These are phyloP conservation scores for Brachypalpus laphriformis DNA, from an alignment of 2,888 invertebrate species.

Conservation along the genomic window DNA sequence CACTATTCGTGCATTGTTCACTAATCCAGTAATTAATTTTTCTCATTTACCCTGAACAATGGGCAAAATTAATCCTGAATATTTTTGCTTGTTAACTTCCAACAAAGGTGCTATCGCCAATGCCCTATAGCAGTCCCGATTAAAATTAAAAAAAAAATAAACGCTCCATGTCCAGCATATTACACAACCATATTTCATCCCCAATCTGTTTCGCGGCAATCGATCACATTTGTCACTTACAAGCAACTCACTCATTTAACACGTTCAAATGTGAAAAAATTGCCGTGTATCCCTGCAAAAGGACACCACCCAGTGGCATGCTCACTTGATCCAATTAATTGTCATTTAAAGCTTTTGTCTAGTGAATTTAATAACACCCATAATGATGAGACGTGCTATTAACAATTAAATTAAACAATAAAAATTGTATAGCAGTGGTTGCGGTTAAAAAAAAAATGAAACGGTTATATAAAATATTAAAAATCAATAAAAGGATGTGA, in stretches of 20 bases:
- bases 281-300: background rate
- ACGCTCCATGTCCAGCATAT: background rate
- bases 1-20: no score
- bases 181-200: background rate
- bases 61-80: slow-evolving; percentile 6
- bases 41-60: background rate
- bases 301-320: background rate
- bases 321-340: slow-evolving; percentile 13
- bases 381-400: background rate
- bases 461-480: slow-evolving; percentile 46
- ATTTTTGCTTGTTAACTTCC: slow-evolving; percentile 2
- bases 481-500: slow-evolving; percentile 49
- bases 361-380: slow-evolving; percentile 21
- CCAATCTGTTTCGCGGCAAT: background rate
- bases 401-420: slow-evolving; percentile 38
- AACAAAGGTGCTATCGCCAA: background rate
- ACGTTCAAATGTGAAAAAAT: background rate
- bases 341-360: slow-evolving; percentile 39
- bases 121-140: background rate
- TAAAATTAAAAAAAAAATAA: background rate
- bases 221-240: slow-evolving; percentile 34
- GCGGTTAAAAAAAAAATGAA: slow-evolving; percentile 23
- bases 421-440: slow-evolving; percentile 9
- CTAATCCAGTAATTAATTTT: slow-evolving; percentile 3
- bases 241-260: slow-evolving; percentile 6